phyloP scores from a whole-genome alignment of 2,797 vertebrate species.

The Sebastes umbrosus region DNA sequence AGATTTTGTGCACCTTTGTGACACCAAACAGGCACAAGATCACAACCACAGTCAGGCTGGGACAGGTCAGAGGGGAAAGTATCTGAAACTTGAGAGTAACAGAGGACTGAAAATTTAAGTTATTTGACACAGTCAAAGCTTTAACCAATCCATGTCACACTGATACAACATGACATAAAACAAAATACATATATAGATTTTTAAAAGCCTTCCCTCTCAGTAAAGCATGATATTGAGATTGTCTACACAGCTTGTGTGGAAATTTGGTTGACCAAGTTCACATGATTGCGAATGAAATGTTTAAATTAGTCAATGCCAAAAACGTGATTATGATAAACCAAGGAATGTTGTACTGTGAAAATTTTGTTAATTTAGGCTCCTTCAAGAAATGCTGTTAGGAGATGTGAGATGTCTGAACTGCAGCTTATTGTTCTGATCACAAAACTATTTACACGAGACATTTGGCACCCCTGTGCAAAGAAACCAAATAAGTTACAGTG shows the following conservation, averaged over 20 bases:
- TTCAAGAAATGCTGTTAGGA: neutral
- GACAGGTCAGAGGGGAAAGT: slow-evolving; percentile 4
- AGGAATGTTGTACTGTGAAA: slow-evolving; percentile 52
- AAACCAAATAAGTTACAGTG: slow-evolving; percentile 46
- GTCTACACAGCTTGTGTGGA: slow-evolving; percentile 50
- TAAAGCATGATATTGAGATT: slow-evolving; percentile 54
- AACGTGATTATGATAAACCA: neutral
- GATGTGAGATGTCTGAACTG: slow-evolving; percentile 50
- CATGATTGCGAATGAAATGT: slow-evolving; percentile 14
- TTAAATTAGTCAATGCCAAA: neutral
- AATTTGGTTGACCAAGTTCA: slow-evolving; percentile 50
- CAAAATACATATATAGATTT: neutral
- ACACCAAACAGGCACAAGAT: slow-evolving; percentile 55
- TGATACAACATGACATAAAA: slow-evolving; percentile 51
- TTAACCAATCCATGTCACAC: slow-evolving; percentile 43
- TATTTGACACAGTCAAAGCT: slow-evolving; percentile 59
- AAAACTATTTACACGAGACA: slow-evolving; percentile 54
- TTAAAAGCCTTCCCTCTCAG: slow-evolving; percentile 44
- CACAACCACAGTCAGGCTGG: slow-evolving; percentile 24
- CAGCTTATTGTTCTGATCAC: slow-evolving; percentile 60
- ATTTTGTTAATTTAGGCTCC: slow-evolving; percentile 1
- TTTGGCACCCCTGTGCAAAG: slow-evolving; percentile 67
- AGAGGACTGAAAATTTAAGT: slow-evolving; percentile 31
- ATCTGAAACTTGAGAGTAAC: slow-evolving; percentile 38
- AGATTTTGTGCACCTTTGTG: slow-evolving; percentile 44